phyloP scores from a whole-genome alignment of 2,113 vertebrate species.

The Crypturellus undulatus region DNA sequence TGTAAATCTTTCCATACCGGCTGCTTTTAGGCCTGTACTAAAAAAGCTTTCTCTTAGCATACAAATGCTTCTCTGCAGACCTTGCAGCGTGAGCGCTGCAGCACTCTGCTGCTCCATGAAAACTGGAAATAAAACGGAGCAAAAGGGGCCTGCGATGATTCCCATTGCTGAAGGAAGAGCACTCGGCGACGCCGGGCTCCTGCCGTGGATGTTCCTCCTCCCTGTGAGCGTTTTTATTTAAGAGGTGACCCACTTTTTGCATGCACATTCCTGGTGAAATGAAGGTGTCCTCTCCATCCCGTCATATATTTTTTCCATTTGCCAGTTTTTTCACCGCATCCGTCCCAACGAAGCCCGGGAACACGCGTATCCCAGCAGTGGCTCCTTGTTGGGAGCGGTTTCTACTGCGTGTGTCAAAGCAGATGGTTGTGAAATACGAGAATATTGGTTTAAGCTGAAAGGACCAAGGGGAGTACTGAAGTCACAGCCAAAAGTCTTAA shows the following conservation, averaged over 20 bases:
- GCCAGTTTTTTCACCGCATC: background rate
- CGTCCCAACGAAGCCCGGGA: background rate
- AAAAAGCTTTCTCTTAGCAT: background rate
- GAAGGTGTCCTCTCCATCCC: background rate
- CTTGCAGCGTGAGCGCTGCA: background rate
- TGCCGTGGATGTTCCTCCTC: background rate
- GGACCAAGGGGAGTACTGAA: background rate
- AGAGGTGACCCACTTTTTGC: background rate
- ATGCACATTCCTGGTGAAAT: background rate
- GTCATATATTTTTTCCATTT: background rate
- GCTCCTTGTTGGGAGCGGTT: background rate
- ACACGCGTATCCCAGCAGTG: background rate
- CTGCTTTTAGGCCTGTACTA: background rate
- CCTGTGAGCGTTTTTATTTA: rapidly evolving
- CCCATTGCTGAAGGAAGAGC: background rate
- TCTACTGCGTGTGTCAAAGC: background rate
- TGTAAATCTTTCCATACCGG: slow-evolving; percentile 22
- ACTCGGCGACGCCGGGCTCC: background rate
- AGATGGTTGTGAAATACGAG: background rate
- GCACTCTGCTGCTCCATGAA: background rate
- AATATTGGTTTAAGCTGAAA: rapidly evolving
- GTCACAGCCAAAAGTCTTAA: background rate
- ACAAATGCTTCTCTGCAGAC: background rate
- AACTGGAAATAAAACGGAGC: background rate
- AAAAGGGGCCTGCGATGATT: background rate